These are phyloP conservation scores for Anseranas semipalmata DNA, from an alignment of 2,113 vertebrate genomes.

Conservation along the genomic window DNA sequence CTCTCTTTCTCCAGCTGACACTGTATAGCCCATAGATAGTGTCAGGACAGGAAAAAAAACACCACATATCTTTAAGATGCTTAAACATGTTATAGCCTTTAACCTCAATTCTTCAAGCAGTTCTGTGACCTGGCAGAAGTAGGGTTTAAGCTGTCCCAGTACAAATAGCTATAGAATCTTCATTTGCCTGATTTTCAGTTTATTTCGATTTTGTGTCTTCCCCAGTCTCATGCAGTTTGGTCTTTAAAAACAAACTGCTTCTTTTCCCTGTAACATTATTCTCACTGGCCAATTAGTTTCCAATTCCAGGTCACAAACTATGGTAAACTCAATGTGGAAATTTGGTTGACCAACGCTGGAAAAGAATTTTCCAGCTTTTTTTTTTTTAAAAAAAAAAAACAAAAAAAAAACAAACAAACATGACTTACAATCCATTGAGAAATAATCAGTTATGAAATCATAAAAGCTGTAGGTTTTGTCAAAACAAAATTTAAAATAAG, in stretches of 20 bases:
- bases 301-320: neutral
- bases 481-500: neutral
- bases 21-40: neutral
- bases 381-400: too few species aligned
- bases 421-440: neutral
- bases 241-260: neutral
- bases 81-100: neutral
- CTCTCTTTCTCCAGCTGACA: neutral
- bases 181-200: neutral
- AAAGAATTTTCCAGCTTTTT: neutral
- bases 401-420: too few species aligned
- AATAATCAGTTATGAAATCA: neutral
- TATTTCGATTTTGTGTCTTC: neutral
- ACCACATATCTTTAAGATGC: neutral
- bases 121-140: neutral
- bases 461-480: neutral
- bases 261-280: neutral
- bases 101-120: neutral
- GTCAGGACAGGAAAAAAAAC: neutral
- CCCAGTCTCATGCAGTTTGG: neutral
- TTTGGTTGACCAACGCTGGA: fast-evolving
- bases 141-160: neutral
- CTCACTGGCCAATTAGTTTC: neutral
- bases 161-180: neutral
- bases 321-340: neutral